Evolutionary conservation across 2,113 vertebrate species (phyloP).

Genomic region (Panthera tigris): DNA sequence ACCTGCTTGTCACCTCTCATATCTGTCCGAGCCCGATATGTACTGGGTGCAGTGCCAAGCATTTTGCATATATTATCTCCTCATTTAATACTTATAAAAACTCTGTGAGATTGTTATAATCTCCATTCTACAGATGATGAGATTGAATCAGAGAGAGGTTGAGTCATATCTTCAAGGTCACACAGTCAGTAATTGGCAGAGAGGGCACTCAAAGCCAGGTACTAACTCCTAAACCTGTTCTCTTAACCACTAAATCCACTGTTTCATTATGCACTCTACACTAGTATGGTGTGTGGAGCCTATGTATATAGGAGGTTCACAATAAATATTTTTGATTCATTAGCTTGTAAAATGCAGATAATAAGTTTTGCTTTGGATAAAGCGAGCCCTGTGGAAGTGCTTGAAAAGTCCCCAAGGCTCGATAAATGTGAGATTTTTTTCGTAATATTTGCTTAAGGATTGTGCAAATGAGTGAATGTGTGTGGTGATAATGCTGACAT

Average conservation of each 20-base stretch:
- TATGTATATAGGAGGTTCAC: neutral
- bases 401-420: neutral
- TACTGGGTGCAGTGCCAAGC: neutral
- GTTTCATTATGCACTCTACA: neutral
- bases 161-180: neutral
- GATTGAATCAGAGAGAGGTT: neutral
- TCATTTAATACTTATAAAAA: neutral
- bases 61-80: neutral
- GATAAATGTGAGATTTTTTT: constrained; percentile 27
- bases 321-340: constrained; percentile 48
- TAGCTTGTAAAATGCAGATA: neutral
- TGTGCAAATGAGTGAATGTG: neutral
- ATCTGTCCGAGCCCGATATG: neutral
- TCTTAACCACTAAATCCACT: neutral
- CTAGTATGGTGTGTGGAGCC: neutral
- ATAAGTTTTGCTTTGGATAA: neutral
- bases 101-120: neutral
- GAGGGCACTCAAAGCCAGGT: neutral
- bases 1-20: neutral
- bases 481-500: neutral
- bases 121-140: neutral
- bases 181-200: neutral
- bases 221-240: neutral
- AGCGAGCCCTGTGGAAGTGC: neutral
- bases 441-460: neutral